Evolutionary conservation across 2,888 invertebrate genomes (phyloP), one percentile per base, ranked within the genome.

Genomic region (Apotomis betuletana): DNA sequence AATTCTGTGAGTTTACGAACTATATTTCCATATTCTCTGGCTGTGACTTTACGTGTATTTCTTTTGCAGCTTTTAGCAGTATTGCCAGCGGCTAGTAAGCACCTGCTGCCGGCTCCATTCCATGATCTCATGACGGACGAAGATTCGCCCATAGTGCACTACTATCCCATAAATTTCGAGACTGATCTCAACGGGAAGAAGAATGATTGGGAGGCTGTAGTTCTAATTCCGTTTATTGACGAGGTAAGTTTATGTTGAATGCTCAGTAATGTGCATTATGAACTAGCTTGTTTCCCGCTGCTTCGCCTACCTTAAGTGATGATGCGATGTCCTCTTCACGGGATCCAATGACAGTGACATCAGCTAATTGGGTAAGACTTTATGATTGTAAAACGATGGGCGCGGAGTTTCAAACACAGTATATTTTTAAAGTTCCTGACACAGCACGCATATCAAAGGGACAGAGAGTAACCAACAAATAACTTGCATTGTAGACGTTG

Each of bases 191-290:
- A 99, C 90, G 99, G 99, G 5, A 99, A 99, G 88, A 95, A 95
- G 80, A 97, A 98, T 82, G 98, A 98, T 77, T 99, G 99, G 99
- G 99, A 99, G 86, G 98, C 98, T 0, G 96, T 99, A 0, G 97
- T 98, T 1, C 94, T 98, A 1, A 97, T 99, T 83, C 98, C 98
- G 0, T 98, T 99, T 80, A 98, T 99, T 80, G 96, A 98, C 79
- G 98, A 98, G 92, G 96, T 95, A 78, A 76, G 80, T 69, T 13
- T 49, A 49, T 49, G 9, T 49, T 3, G 9, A 49, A 49, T 49
- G 5, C 49, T 49, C 10, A 49, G 6, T 49, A 9, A 49, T 49
- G 6, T 49, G 9, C 10, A 49, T 49, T 49, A 10, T 6, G 9
- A 49, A 49, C 49, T 49, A 8, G 10, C 3, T 10, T 49, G 44